Evolutionary conservation across 2,888 invertebrate genomes (phyloP).

Genomic region (Aporophyla nigra): DNA sequence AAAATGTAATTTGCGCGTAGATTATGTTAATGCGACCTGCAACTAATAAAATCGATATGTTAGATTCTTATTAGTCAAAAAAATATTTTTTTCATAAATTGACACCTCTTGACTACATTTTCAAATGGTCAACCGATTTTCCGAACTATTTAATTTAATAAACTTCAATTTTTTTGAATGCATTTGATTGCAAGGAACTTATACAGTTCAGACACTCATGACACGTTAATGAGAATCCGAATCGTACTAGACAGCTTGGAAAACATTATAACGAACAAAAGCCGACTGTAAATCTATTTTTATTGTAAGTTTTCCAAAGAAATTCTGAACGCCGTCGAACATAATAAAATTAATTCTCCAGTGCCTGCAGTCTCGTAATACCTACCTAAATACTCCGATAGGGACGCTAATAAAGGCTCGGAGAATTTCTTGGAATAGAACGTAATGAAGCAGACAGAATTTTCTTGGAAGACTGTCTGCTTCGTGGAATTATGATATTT

Average conservation of each 20-base stretch:
- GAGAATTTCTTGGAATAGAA: neutral
- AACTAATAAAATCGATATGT: too few relatives aligned
- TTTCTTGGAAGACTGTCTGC: neutral
- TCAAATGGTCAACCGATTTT: too few relatives aligned
- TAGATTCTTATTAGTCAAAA: too few relatives aligned
- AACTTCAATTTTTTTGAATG: neutral
- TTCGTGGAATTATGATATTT: neutral
- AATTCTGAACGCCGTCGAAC: neutral
- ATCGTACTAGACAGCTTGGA: too few relatives aligned
- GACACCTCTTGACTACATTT: too few relatives aligned
- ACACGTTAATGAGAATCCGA: neutral
- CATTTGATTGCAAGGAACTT: too few relatives aligned
- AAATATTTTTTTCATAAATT: too few relatives aligned
- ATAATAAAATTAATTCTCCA: neutral
- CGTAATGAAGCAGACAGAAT: neutral
- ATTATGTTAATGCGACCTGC: too few relatives aligned
- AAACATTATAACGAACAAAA: neutral
- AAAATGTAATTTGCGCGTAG: neutral
- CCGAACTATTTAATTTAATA: neutral
- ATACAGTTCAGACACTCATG: too few relatives aligned
- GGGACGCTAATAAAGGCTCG: neutral
- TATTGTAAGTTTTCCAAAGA: neutral
- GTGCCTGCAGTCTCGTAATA: neutral
- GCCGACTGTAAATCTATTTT: neutral
- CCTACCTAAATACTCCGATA: neutral